Conservation (phyloP, 2,888 invertebrate genomes). For the Agriopis marginaria region DNA sequence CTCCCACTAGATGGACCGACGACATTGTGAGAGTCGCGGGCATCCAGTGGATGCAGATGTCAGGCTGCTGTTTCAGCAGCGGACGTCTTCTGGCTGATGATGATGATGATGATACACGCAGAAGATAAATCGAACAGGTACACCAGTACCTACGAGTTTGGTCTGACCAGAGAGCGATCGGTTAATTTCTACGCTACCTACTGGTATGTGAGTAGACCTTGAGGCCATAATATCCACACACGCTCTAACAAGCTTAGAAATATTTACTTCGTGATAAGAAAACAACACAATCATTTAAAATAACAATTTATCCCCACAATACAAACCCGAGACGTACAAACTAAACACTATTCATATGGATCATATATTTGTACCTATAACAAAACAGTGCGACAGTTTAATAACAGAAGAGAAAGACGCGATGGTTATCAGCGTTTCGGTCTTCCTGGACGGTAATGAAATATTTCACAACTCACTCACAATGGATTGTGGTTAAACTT, state of each 20-base stretch:
- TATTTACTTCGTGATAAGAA: not conserved
- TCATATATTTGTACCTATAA: slow-evolving; percentile 1
- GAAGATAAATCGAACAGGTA: no score
- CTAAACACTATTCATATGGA: slow-evolving; percentile 24
- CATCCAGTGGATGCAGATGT: no score
- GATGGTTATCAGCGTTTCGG: slow-evolving; percentile 9
- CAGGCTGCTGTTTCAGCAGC: no score
- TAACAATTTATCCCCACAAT: slow-evolving; percentile 5
- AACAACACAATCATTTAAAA: not conserved
- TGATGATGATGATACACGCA: no score
- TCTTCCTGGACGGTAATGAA: slow-evolving; percentile 18
- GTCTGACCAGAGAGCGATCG: no score
- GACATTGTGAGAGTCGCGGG: no score
- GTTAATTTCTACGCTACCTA: no score
- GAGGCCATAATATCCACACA: not conserved
- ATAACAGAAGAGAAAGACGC: slow-evolving; percentile 23
- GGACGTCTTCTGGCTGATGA: no score
- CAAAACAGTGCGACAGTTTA: slow-evolving; percentile 3
- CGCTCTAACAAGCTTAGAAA: not conserved
- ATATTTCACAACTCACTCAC: slow-evolving; percentile 25
- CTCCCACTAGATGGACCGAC: no score
- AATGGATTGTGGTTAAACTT: slow-evolving; percentile 29
- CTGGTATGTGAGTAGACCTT: no score
- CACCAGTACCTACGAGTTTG: no score
- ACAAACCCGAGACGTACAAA: slow-evolving; percentile 11